Evolutionary conservation across 1,140 invertebrate genomes (phyloP), one percentile per base, ranked within the genome.

Genomic region (Maconellicoccus hirsutus): DNA sequence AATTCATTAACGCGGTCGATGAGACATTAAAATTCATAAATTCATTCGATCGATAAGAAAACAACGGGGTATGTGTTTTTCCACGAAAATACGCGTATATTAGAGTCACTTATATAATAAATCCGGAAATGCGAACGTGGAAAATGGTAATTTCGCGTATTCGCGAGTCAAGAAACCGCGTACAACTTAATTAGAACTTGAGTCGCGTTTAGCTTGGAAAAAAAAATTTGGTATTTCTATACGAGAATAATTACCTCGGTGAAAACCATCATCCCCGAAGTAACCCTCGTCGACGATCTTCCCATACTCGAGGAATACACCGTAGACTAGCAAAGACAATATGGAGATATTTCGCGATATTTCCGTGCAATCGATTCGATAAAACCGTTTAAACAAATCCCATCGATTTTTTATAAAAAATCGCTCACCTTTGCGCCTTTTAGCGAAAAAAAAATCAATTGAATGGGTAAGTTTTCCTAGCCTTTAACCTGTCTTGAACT

Each of bases 401-500:
- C 42, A 52, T 52, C 12, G n/a, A n/a, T 16, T 19, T 52, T 14
- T 52, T 14, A 19, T 8, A 52, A 52, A 52, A 52, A 52, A 52
- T 8, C 42, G 12, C n/a, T n/a, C n/a, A n/a, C n/a, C n/a, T n/a
- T n/a, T n/a, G 29, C 29, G 29, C 29, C 42, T 52, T 52, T 52
- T 14, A 19, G 42, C 3, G 16, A 14, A 38, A 52, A 52, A 52
- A 52, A 52, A 52, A 8, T 52, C 42, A 8, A 52, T 52, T 52
- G 12, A 52, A 16, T 16, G 42, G n/a, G 16, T 19, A 10, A 66
- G 61, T 66, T 66, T 66, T 22, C 61, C 6, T 66, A 66, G 61
- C 61, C 22, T 66, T 66, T 66, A 66, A 66, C 61, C 61, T 66
- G 61, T 66, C 61, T 23, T 25, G 25, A 66, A 23, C 61, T 23